Evolutionary conservation across 2,797 vertebrate genomes (phyloP).

Genomic region (Hippoglossus hippoglossus): DNA sequence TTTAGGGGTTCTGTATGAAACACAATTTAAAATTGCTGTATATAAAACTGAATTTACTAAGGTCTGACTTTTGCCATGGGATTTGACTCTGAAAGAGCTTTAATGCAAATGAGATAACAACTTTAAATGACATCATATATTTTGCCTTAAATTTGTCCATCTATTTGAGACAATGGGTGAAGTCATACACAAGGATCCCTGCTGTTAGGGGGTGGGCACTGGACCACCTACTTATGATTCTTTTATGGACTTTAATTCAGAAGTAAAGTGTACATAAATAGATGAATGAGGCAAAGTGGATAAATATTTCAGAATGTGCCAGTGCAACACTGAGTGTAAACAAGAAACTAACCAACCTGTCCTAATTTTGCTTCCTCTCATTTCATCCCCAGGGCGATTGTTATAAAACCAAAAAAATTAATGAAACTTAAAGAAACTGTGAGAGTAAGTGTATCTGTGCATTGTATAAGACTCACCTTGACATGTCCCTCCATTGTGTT

Average conservation of each 20-base stretch:
- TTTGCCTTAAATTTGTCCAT: conserved; percentile 26
- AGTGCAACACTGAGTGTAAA: conserved; percentile 50
- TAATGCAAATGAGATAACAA: conserved; percentile 53
- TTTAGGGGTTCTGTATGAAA: conserved; percentile 59
- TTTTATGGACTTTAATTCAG: conserved; percentile 70
- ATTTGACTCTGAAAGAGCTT: conserved; percentile 35
- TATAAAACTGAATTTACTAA: conserved; percentile 51
- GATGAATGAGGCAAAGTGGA: conserved; percentile 65
- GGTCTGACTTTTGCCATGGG: conserved; percentile 43
- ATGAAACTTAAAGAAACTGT: conserved; percentile 2
- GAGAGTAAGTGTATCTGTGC: not conserved
- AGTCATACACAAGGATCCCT: conserved; percentile 50
- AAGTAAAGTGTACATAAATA: conserved; percentile 67
- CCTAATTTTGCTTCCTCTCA: conserved; percentile 30
- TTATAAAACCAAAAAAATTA: conserved; percentile 38
- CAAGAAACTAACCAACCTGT: conserved; percentile 30
- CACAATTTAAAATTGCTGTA: conserved; percentile 51
- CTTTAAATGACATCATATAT: conserved; percentile 52
- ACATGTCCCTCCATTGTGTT: not conserved
- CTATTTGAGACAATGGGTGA: conserved; percentile 53
- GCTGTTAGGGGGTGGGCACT: conserved; percentile 37
- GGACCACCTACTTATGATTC: conserved; percentile 56
- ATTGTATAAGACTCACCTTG: not conserved
- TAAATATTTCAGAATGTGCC: conserved; percentile 69
- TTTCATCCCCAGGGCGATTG: conserved; percentile 20